These are phyloP conservation scores for Diglossa brunneiventris DNA, from an alignment of 2,113 vertebrate species.

Conservation along the genomic window DNA sequence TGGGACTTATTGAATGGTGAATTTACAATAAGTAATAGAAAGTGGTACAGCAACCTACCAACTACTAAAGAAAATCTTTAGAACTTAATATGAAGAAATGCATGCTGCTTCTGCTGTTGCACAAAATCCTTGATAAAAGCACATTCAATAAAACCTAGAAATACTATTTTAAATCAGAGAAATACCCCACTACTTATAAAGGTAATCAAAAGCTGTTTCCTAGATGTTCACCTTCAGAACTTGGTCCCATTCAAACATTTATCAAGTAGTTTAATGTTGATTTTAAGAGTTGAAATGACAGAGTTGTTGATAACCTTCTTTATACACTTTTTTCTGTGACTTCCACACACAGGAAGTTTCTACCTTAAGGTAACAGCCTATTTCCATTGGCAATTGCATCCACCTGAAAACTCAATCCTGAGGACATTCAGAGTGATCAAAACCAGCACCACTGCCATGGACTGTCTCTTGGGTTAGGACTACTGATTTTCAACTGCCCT, in stretches of 20 bases:
- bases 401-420: not conserved
- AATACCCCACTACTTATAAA: not conserved
- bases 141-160: not conserved
- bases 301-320: not conserved
- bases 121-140: not conserved
- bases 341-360: not conserved
- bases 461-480: not conserved
- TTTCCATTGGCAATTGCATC: not conserved
- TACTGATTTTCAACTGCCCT: not conserved
- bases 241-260: not conserved
- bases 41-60: not conserved
- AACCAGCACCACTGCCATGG: not conserved
- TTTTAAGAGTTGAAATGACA: not conserved
- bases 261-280: not conserved
- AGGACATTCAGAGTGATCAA: not conserved
- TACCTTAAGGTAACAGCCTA: not conserved
- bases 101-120: not conserved
- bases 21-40: not conserved
- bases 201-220: not conserved
- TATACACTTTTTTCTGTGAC: not conserved
- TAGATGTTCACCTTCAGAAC: not conserved
- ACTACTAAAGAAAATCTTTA: not conserved
- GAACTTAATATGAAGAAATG: not conserved
- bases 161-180: not conserved
- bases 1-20: not conserved